These are phyloP conservation scores for Diabrotica balteata DNA, from an alignment of 2,888 invertebrate genomes.

Conservation along the genomic window DNA sequence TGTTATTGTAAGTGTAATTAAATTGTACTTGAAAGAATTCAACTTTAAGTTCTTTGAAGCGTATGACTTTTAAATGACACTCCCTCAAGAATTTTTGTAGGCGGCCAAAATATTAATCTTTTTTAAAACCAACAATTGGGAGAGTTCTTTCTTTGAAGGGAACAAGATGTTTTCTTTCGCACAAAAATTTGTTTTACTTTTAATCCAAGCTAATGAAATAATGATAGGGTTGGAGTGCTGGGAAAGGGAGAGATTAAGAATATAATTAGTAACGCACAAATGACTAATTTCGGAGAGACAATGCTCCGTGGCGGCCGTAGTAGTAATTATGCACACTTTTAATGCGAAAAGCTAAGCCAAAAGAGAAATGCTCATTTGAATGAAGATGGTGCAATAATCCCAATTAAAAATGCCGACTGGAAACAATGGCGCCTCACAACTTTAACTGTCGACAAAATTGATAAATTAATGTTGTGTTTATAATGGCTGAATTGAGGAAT, in stretches of 20 bases:
- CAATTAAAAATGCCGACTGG: slow-evolving; percentile 61
- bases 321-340: slow-evolving; percentile 61
- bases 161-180: slow-evolving; percentile 37
- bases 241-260: slow-evolving; percentile 55
- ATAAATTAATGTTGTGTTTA: slow-evolving; percentile 63
- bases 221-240: slow-evolving; percentile 51
- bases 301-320: slow-evolving; percentile 41
- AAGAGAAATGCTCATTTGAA: slow-evolving; percentile 59
- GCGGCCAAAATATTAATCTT: slow-evolving; percentile 19
- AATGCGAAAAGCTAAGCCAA: slow-evolving; percentile 53
- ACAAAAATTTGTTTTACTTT: slow-evolving; percentile 44
- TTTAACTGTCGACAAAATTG: slow-evolving; percentile 58
- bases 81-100: slow-evolving; percentile 9
- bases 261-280: slow-evolving; percentile 61
- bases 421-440: slow-evolving; percentile 56
- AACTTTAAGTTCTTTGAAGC: slow-evolving; percentile 1
- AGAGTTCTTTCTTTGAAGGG: slow-evolving; percentile 24
- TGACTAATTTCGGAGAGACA: slow-evolving; percentile 59
- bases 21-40: slow-evolving; percentile 7
- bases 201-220: slow-evolving; percentile 46
- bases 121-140: slow-evolving; percentile 23
- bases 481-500: slow-evolving; percentile 60
- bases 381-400: slow-evolving; percentile 61
- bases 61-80: slow-evolving; percentile 6
- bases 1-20: slow-evolving; percentile 12